Percentiles rank a stretch among this genome's conserved stretches.
Evolutionary conservation across 1,140 invertebrate genomes (phyloP).

Genomic region (Ostrea denselamellosa): DNA sequence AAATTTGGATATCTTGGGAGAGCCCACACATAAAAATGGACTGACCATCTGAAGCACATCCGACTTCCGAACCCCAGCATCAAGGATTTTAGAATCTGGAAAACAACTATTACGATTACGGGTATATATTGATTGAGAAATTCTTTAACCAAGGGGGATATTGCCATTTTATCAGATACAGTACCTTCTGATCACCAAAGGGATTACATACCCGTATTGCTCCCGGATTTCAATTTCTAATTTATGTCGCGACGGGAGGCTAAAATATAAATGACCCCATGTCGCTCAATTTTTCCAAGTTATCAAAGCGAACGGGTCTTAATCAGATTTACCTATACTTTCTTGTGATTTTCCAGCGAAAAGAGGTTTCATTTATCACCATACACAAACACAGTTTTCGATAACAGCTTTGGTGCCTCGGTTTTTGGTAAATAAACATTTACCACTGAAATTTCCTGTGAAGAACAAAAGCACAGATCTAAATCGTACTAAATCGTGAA

Average conservation of each 20-base stretch:
- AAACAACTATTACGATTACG: background rate
- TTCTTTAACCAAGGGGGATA: background rate
- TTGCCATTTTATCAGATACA: background rate
- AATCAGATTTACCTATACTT: background rate
- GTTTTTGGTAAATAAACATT: constrained; percentile 12
- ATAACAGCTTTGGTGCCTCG: background rate
- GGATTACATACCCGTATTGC: background rate
- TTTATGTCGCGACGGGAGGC: background rate
- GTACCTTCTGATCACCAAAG: background rate
- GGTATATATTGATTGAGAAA: background rate
- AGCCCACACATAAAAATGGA: background rate
- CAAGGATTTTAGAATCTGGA: background rate
- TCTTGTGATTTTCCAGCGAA: constrained; percentile 29
- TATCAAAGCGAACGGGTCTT: background rate
- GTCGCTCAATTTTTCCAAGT: constrained; percentile 17
- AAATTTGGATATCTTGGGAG: background rate
- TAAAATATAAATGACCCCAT: constrained; percentile 22
- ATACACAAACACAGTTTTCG: background rate
- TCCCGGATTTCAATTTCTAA: constrained; percentile 24
- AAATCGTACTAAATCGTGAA: background rate
- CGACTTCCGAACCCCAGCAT: background rate
- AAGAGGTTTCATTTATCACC: constrained; percentile 33
- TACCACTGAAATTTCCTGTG: background rate
- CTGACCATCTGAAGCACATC: background rate
- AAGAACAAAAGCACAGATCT: constrained; percentile 12